phyloP scores from a whole-genome alignment of 1,140 invertebrate species.

The Apis florea region DNA sequence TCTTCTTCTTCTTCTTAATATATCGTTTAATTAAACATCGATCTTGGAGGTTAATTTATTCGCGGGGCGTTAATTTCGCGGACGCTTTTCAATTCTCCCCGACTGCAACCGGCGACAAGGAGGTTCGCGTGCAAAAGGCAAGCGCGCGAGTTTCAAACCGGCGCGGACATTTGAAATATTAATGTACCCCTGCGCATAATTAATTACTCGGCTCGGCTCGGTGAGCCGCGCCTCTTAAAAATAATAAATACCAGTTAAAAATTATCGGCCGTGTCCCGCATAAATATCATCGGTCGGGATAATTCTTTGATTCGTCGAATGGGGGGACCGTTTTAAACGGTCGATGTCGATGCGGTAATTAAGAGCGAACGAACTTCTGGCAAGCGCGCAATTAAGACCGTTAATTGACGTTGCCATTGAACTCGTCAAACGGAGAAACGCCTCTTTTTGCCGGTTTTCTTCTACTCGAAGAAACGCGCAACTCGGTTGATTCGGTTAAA shows the following conservation, averaged over 20 bases:
- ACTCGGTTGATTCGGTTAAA: too few species aligned
- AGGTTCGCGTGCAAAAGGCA: conserved; percentile 26
- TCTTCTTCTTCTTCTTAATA: too few species aligned
- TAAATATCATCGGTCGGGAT: conserved; percentile 35
- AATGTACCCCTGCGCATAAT: conserved; percentile 24
- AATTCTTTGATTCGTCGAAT: conserved; percentile 16
- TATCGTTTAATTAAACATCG: conserved; percentile 2
- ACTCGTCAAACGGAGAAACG: background rate
- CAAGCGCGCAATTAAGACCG: conserved; percentile 30
- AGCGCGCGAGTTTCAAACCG: background rate
- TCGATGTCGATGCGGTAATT: conserved; percentile 14
- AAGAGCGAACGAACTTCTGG: conserved; percentile 21
- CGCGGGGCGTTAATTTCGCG: background rate
- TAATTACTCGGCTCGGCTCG: conserved; percentile 16
- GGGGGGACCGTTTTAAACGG: background rate
- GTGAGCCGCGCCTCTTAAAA: conserved; percentile 3
- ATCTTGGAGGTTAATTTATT: background rate
- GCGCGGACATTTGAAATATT: conserved; percentile 24
- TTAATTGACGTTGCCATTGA: conserved; percentile 19
- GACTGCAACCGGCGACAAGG: background rate
- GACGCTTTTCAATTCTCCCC: background rate
- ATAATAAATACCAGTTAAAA: conserved; percentile 11
- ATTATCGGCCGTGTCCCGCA: conserved; percentile 9
- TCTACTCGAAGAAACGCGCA: background rate
- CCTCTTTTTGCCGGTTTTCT: background rate